phyloP scores from a whole-genome alignment of 2,888 invertebrate species.

The Patella depressa region DNA sequence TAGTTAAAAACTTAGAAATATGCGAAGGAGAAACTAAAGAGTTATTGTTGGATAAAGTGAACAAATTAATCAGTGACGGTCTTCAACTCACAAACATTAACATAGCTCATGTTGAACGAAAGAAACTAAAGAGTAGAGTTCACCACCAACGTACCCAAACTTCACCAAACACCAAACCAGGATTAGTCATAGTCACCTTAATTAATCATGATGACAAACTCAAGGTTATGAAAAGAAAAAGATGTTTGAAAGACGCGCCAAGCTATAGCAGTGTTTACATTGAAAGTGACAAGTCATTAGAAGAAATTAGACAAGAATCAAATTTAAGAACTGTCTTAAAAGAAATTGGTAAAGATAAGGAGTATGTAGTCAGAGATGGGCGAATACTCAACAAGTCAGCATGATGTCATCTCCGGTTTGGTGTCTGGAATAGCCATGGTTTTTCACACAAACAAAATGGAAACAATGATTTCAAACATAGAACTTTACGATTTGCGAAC shows the following conservation, averaged over 20 bases:
- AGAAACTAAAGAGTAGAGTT: background rate
- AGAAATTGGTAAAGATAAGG: background rate
- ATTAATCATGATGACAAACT: background rate
- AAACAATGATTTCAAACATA: background rate
- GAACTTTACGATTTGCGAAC: background rate
- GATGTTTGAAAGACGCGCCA: background rate
- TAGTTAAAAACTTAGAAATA: background rate
- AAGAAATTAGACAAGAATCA: background rate
- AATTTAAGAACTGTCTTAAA: background rate
- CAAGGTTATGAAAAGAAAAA: background rate
- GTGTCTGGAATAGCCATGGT: background rate
- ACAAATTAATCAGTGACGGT: constrained; percentile 2
- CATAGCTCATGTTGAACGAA: background rate
- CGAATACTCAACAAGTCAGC: background rate
- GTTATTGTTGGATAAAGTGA: background rate
- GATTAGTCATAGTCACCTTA: background rate
- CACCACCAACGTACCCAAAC: background rate
- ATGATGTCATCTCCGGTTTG: background rate
- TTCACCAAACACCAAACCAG: background rate
- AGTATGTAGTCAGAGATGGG: background rate
- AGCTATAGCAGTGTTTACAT: background rate
- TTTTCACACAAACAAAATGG: background rate
- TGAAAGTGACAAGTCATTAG: background rate
- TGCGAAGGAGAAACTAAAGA: background rate
- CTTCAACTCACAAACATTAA: background rate